Conservation (phyloP, 2,888 invertebrate genomes). For the Rotaria sp. region DNA sequence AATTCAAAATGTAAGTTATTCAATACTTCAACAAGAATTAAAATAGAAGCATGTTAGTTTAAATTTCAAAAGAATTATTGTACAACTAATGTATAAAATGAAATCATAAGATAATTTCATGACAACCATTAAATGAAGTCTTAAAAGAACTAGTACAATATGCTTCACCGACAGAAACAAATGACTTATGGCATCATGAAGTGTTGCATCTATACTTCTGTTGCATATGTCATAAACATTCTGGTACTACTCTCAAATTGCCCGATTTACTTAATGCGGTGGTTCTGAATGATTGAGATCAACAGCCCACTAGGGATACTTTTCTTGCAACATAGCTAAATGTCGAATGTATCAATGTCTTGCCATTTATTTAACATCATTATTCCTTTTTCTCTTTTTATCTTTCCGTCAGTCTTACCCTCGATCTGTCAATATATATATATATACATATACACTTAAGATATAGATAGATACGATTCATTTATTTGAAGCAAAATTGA, state of each 20-base stretch:
- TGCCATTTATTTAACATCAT: background rate
- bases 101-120: background rate
- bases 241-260: background rate
- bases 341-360: background rate
- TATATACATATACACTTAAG: background rate
- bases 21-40: background rate
- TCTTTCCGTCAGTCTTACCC: background rate
- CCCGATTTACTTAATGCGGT: background rate
- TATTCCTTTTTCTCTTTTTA: background rate
- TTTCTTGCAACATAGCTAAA: background rate
- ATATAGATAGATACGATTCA: background rate
- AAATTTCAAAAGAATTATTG: no score
- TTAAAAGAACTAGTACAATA: background rate
- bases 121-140: background rate
- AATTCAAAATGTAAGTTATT: background rate
- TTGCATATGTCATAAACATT: background rate
- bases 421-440: background rate
- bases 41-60: background rate
- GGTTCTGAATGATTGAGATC: conserved; percentile 5
- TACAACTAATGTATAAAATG: background rate
- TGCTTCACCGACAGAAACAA: background rate
- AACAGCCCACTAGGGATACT: background rate
- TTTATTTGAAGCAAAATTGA: background rate
- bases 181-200: background rate
- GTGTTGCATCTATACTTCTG: background rate